These are phyloP conservation scores for Apogon hyalosoma DNA, from an alignment of 2,797 vertebrate species.

Conservation along the genomic window DNA sequence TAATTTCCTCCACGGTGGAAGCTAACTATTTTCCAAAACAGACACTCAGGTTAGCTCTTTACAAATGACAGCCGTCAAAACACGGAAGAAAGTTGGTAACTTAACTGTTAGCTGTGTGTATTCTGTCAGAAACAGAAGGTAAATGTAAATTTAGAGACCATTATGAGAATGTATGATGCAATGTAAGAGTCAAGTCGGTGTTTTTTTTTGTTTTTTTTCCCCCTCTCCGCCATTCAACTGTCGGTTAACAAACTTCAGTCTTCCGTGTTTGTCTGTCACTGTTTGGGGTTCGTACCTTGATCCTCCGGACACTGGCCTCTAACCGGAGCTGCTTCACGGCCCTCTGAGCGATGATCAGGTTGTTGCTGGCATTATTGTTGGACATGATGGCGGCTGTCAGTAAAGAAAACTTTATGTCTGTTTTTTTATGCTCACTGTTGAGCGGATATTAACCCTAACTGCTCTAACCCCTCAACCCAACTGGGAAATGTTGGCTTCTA, in stretches of 20 bases:
- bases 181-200: constrained; percentile 15
- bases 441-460: constrained; percentile 62
- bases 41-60: too few relatives aligned
- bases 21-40: constrained; percentile 1
- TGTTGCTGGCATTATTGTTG: constrained; percentile 85
- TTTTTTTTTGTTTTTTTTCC: too few relatives aligned
- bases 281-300: constrained; percentile 76
- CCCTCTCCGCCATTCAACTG: constrained; percentile 58
- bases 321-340: constrained; percentile 84
- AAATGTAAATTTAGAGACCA: not conserved
- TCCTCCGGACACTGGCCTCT: constrained; percentile 82
- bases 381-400: constrained; percentile 75
- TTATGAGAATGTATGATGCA: not conserved
- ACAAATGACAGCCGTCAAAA: not conserved
- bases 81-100: constrained; percentile 6
- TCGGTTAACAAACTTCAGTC: constrained; percentile 28
- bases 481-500: constrained; percentile 35
- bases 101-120: not conserved
- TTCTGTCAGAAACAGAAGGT: not conserved
- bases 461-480: constrained; percentile 30
- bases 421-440: constrained; percentile 4
- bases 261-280: constrained; percentile 68
- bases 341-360: constrained; percentile 79
- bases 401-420: constrained; percentile 19
- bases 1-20: too few relatives aligned